Conservation (phyloP, 2,797 vertebrate genomes). For the Selene dorsalis region DNA sequence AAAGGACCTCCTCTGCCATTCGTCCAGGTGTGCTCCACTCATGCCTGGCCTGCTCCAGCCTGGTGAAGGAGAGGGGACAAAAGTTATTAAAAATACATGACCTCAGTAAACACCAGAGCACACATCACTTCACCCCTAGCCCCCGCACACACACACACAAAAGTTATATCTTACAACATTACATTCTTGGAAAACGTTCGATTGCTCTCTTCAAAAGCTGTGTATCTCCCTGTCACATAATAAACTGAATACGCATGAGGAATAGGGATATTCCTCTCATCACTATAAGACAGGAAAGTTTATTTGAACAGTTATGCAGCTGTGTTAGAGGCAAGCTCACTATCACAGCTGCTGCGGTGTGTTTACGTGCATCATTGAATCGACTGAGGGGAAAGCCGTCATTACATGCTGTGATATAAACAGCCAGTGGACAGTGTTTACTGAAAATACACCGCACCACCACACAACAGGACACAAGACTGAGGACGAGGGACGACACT, state of each 20-base stretch:
- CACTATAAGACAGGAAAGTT: too few relatives aligned
- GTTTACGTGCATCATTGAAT: background rate
- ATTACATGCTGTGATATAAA: background rate
- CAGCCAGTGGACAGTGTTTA: background rate
- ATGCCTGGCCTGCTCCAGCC: constrained; percentile 84
- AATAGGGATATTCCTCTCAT: background rate
- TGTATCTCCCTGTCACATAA: background rate
- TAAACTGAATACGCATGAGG: background rate
- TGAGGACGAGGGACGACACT: constrained; percentile 24
- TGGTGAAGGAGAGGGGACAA: constrained; percentile 78
- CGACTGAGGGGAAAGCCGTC: background rate
- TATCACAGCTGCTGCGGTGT: background rate
- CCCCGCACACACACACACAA: constrained; percentile 13
- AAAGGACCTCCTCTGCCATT: constrained; percentile 96
- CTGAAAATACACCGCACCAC: background rate
- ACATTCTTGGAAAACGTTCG: background rate
- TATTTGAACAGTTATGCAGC: background rate
- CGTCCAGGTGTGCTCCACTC: constrained; percentile 88
- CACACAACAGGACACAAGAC: background rate
- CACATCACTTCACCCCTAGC: constrained; percentile 38
- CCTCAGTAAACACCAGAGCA: constrained; percentile 47
- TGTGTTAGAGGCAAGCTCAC: background rate
- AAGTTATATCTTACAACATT: constrained; percentile 14
- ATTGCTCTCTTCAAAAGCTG: background rate
- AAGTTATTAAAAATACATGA: constrained; percentile 76